These are phyloP conservation scores for Petromus typicus DNA, from an alignment of 2,113 vertebrate species.

Conservation along the genomic window DNA sequence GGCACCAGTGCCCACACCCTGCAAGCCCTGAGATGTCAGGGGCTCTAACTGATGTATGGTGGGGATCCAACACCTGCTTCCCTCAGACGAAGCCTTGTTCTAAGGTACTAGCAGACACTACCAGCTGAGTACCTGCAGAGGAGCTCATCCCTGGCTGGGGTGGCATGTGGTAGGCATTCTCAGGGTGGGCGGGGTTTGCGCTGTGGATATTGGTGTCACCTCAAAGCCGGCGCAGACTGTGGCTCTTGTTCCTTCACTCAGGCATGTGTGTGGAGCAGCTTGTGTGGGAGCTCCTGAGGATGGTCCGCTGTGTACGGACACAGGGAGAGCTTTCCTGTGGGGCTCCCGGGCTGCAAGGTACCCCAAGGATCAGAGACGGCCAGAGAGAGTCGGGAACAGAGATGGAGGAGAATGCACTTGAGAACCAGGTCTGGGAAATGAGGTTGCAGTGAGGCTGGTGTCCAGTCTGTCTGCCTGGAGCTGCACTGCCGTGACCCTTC, in stretches of 20 bases:
- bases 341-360: accelerated
- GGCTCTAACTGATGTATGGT: neutral
- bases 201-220: accelerated
- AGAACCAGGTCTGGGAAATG: neutral
- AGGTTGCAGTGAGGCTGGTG: neutral
- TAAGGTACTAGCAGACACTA: neutral
- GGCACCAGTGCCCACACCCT: accelerated
- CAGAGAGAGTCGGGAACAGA: neutral
- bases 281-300: accelerated
- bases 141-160: neutral
- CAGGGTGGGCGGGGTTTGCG: neutral
- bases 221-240: accelerated
- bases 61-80: neutral
- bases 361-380: too few species aligned
- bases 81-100: neutral
- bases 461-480: too few species aligned
- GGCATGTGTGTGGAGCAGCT: accelerated
- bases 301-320: too few species aligned
- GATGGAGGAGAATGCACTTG: neutral
- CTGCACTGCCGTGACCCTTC: accelerated
- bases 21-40: neutral
- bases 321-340: neutral
- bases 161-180: neutral
- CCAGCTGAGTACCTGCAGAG: neutral
- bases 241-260: accelerated